Conservation (phyloP, 2,888 invertebrate genomes). For the Eulithis prunata region DNA sequence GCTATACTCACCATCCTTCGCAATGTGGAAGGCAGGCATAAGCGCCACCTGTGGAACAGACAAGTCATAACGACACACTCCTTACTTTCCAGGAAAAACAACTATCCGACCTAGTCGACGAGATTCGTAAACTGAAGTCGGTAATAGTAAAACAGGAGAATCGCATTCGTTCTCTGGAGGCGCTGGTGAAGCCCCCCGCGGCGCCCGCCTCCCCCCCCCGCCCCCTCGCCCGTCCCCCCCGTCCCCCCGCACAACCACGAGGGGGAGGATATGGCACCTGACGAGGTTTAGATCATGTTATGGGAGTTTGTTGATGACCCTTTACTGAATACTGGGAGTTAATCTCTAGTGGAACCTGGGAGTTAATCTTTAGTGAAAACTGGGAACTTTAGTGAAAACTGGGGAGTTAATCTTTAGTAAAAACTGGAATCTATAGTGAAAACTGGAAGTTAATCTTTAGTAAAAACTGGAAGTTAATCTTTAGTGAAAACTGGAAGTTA, state of each 20-base stretch:
- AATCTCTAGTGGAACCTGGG: neutral
- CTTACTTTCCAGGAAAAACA: conserved; percentile 86
- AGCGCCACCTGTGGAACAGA: too few relatives aligned
- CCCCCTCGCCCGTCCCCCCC: conserved; percentile 57
- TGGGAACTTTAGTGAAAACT: too few relatives aligned
- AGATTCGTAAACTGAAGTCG: conserved; percentile 96
- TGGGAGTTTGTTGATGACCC: conserved; percentile 2
- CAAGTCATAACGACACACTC: too few relatives aligned
- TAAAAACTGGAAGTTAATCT: too few relatives aligned
- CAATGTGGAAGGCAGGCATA: too few relatives aligned
- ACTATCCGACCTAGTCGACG: conserved; percentile 93
- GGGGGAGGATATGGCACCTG: conserved; percentile 82
- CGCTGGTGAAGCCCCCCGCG: conserved; percentile 70
- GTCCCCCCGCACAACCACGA: conserved; percentile 56
- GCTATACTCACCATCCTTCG: too few relatives aligned
- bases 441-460: too few relatives aligned
- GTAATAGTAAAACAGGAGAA: conserved; percentile 97
- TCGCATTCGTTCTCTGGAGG: conserved; percentile 91
- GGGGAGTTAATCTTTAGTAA: too few relatives aligned
- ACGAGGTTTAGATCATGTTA: conserved; percentile 79
- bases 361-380: too few relatives aligned
- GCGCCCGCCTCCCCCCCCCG: conserved; percentile 60
- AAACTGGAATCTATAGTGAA: too few relatives aligned
- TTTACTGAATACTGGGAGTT: neutral
- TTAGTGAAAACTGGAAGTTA: neutral